Evolutionary conservation across 2,797 vertebrate genomes (phyloP).

Genomic region (Pantherophis alleghaniensis): DNA sequence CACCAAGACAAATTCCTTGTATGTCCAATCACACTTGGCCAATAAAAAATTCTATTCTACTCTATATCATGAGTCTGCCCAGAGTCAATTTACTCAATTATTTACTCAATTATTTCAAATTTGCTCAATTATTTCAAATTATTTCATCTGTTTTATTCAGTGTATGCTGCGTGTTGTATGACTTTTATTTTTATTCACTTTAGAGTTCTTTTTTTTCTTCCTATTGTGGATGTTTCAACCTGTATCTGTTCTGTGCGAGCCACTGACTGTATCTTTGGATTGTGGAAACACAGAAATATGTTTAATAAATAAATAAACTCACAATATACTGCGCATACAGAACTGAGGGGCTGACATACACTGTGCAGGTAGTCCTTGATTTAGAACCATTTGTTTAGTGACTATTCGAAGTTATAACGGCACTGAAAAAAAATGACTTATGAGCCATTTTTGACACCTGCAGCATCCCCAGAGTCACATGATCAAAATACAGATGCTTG

Average conservation of each 20-base stretch:
- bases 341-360: not conserved
- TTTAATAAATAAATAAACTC: not conserved
- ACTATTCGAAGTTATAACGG: not conserved
- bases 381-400: not conserved
- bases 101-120: not conserved
- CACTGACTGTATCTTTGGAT: not conserved
- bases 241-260: not conserved
- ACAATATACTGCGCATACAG: not conserved
- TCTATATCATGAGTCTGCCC: not conserved
- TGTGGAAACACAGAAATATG: not conserved
- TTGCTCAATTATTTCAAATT: not conserved
- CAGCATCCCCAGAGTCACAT: not conserved
- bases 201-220: not conserved
- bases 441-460: not conserved
- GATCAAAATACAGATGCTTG: not conserved
- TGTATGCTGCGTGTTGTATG: not conserved
- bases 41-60: too few relatives aligned
- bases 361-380: not conserved
- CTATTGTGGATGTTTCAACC: not conserved
- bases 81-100: not conserved
- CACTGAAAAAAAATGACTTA: not conserved
- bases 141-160: not conserved
- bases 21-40: too few relatives aligned
- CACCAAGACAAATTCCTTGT: too few relatives aligned
- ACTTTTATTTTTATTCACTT: not conserved